phyloP scores from a whole-genome alignment of 2,113 vertebrate species.

The Sorex fumeus region DNA sequence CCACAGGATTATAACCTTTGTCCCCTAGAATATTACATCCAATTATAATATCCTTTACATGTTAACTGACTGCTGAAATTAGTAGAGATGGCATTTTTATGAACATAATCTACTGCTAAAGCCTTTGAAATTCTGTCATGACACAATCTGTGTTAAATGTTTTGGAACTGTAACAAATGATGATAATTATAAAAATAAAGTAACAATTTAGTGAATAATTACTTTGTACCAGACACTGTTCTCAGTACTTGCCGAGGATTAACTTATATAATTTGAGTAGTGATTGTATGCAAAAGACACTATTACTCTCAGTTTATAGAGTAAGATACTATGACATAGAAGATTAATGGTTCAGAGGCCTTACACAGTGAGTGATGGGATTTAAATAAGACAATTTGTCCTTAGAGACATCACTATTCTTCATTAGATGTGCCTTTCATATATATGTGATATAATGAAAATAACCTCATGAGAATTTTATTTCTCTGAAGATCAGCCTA shows the following conservation, averaged over 20 bases:
- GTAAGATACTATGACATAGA: background rate
- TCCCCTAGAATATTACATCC: background rate
- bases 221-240: background rate
- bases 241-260: background rate
- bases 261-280: conserved; percentile 35
- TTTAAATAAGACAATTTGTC: conserved; percentile 1
- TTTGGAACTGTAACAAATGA: conserved; percentile 43
- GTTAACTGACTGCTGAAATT: background rate
- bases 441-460: conserved; percentile 6
- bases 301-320: background rate
- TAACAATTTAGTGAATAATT: conserved; percentile 18
- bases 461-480: background rate
- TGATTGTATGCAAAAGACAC: background rate
- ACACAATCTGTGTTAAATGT: conserved; percentile 26
- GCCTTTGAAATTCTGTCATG: background rate
- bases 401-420: background rate
- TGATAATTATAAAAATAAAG: conserved; percentile 19
- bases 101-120: background rate
- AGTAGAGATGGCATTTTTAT: background rate
- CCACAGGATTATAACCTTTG: background rate
- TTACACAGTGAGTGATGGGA: background rate
- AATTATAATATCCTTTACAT: rapidly evolving
- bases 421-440: background rate
- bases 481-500: conserved; percentile 43
- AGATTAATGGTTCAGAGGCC: conserved; percentile 29